Conservation (phyloP, 2,888 invertebrate species). For the Drosophila demipolita region DNA sequence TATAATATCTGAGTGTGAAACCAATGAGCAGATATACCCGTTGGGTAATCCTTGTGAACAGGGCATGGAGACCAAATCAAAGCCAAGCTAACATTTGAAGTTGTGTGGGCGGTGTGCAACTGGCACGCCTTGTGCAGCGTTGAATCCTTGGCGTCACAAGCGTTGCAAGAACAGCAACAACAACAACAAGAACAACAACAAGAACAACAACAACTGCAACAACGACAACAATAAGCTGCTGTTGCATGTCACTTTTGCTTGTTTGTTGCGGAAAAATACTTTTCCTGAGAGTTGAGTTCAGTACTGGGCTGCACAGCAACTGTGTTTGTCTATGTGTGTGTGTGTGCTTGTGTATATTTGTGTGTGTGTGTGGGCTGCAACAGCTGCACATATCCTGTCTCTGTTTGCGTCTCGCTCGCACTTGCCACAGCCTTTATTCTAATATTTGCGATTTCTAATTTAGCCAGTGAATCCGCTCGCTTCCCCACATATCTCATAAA, state of each 20-base stretch:
- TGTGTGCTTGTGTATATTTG: constrained; percentile 19
- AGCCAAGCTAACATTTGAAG: constrained; percentile 46
- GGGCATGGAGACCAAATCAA: constrained; percentile 49
- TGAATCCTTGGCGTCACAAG: constrained; percentile 59
- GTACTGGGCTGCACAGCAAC: constrained; percentile 26
- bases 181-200: constrained; percentile 5
- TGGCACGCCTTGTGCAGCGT: constrained; percentile 69
- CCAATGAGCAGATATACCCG: constrained; percentile 2
- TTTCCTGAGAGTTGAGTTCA: constrained; percentile 51
- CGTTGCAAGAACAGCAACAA: constrained; percentile 28
- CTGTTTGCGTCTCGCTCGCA: constrained; percentile 53
- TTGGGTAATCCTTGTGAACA: neutral
- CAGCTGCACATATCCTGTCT: constrained; percentile 59
- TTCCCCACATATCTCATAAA: constrained; percentile 25
- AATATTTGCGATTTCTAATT: constrained; percentile 76
- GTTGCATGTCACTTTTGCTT: constrained; percentile 79
- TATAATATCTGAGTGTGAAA: no score
- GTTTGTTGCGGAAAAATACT: constrained; percentile 74
- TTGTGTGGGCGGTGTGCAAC: constrained; percentile 61
- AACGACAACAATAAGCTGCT: constrained; percentile 57
- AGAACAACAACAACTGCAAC: constrained; percentile 19
- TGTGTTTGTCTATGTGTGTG: constrained; percentile 12
- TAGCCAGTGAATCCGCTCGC: constrained; percentile 47
- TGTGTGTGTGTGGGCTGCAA: constrained; percentile 44
- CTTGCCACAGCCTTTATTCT: constrained; percentile 67